phyloP scores from a whole-genome alignment of 2,797 vertebrate species.

The Sylvilagus floridanus region DNA sequence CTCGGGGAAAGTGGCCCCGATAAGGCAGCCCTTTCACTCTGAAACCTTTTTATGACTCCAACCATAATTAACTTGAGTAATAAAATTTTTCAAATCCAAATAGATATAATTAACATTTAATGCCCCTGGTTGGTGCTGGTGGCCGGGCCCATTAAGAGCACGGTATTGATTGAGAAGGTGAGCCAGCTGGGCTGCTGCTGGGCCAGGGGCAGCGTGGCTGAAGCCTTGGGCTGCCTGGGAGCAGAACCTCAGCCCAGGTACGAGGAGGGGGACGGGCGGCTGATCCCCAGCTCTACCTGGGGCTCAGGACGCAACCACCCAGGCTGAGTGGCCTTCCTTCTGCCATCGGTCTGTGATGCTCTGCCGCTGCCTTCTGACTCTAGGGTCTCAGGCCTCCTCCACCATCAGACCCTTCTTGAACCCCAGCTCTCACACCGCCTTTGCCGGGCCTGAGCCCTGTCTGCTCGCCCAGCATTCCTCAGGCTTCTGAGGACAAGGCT shows the following conservation, averaged over 20 bases:
- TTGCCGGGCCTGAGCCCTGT: background rate
- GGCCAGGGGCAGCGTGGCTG: conserved; percentile 75
- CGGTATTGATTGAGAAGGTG: conserved; percentile 85
- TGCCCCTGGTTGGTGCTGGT: conserved; percentile 87
- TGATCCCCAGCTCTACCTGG: background rate
- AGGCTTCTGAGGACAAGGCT: background rate
- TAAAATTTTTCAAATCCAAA: conserved; percentile 87
- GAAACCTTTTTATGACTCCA: conserved; percentile 87
- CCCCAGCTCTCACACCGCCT: background rate
- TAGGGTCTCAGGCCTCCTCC: background rate
- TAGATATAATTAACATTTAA: conserved; percentile 90
- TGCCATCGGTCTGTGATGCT: background rate
- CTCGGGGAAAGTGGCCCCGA: conserved; percentile 83
- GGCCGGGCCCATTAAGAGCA: conserved; percentile 86
- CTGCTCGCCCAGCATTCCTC: background rate
- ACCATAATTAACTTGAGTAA: conserved; percentile 88
- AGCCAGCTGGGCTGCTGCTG: conserved; percentile 83
- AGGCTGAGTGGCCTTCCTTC: background rate
- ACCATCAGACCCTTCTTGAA: background rate
- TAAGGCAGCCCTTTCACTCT: conserved; percentile 85
- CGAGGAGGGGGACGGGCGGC: conserved; percentile 48
- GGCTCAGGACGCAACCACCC: background rate
- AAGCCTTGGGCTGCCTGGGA: conserved; percentile 59
- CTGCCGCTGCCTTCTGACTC: background rate
- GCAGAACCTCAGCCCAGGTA: conserved; percentile 67